Evolutionary conservation across 2,797 vertebrate genomes (phyloP).

Genomic region (Nyctibius grandis): DNA sequence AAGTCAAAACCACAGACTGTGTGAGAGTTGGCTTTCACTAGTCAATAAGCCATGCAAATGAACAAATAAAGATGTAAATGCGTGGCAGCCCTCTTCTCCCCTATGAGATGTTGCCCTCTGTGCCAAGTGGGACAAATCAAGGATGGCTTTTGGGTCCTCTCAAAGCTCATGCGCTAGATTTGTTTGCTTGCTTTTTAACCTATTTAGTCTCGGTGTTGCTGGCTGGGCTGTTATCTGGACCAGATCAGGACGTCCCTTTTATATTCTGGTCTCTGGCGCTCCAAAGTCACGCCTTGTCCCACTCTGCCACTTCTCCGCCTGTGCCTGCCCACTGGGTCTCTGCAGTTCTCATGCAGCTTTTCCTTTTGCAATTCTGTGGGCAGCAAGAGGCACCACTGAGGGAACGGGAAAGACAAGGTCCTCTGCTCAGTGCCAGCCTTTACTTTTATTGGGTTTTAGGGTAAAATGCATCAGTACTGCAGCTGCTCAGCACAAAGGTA

Average conservation of each 20-base stretch:
- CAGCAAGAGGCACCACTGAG: not conserved
- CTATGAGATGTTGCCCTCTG: not conserved
- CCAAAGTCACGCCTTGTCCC: not conserved
- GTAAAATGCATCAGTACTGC: not conserved
- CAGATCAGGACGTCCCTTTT: not conserved
- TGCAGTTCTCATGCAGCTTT: not conserved
- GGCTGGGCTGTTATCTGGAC: not conserved
- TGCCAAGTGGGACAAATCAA: not conserved
- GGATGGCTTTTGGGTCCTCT: not conserved
- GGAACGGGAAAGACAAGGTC: not conserved
- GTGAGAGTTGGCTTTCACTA: not conserved
- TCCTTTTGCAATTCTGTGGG: not conserved
- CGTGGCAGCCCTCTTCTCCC: not conserved
- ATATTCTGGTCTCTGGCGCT: not conserved
- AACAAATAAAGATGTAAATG: constrained; percentile 1
- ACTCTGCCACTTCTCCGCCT: not conserved
- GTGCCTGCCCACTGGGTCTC: not conserved
- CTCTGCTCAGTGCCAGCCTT: not conserved
- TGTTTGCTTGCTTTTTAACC: not conserved
- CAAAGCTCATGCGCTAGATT: rapidly evolving
- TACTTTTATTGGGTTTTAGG: not conserved
- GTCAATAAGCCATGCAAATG: not conserved
- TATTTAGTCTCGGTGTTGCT: not conserved
- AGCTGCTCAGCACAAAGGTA: not conserved
- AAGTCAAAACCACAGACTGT: not conserved